phyloP scores from a whole-genome alignment of 2,113 vertebrate species.

The Tapirus terrestris region DNA sequence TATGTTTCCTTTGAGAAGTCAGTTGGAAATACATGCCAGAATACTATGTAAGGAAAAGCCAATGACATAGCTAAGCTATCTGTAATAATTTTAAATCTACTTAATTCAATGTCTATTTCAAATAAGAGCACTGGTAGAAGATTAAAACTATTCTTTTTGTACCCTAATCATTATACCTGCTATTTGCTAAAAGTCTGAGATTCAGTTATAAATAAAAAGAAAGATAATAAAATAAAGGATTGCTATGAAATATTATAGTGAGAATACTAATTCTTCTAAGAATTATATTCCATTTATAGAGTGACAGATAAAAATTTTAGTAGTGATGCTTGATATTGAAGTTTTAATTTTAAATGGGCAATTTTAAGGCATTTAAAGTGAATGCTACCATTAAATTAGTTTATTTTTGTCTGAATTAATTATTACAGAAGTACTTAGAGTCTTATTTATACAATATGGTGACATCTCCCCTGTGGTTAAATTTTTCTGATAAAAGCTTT shows the following conservation, averaged over 20 bases:
- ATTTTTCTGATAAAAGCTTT: slow-evolving; percentile 57
- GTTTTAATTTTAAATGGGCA: neutral
- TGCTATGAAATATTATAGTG: neutral
- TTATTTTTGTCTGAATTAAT: slow-evolving; percentile 51
- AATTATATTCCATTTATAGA: neutral
- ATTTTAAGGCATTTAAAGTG: neutral
- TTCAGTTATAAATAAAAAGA: neutral
- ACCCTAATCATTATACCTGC: neutral
- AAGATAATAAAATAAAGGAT: neutral
- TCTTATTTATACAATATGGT: slow-evolving; percentile 58
- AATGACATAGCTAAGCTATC: neutral
- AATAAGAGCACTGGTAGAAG: neutral
- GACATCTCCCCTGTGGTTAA: slow-evolving; percentile 61
- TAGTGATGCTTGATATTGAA: neutral
- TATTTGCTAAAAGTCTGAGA: neutral
- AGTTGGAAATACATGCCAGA: neutral
- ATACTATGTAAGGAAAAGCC: neutral
- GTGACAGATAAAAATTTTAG: neutral
- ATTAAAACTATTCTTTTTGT: neutral
- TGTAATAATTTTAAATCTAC: neutral
- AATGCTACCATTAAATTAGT: slow-evolving; percentile 5
- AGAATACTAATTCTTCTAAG: neutral
- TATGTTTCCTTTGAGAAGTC: neutral
- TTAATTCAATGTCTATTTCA: neutral
- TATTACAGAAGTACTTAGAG: slow-evolving; percentile 31